A percentile compares a stretch with the other conserved stretches of the same genome.
Conservation (phyloP, 2,113 vertebrate genomes). For the Thymallus thymallus region DNA sequence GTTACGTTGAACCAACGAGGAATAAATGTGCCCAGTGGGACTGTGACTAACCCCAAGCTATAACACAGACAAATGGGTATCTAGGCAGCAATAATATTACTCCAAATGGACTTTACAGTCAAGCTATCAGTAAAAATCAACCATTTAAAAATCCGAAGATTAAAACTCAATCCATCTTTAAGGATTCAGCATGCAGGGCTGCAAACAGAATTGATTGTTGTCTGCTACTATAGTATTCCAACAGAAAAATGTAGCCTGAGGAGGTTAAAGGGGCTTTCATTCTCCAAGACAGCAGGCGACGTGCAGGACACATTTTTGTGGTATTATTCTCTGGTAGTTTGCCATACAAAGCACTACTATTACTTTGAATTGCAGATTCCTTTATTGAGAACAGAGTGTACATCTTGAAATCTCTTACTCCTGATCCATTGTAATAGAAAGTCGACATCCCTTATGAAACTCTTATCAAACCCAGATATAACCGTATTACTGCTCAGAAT, state of each 20-base stretch:
- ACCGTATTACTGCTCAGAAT: background rate
- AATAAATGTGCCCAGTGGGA: too few relatives aligned
- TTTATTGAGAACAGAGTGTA: slow-evolving; percentile 24
- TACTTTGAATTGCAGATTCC: slow-evolving; percentile 52
- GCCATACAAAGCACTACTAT: slow-evolving; percentile 28
- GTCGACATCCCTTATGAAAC: background rate
- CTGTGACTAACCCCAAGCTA: background rate
- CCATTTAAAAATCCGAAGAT: too few relatives aligned
- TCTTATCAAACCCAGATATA: slow-evolving; percentile 6
- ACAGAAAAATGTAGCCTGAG: background rate
- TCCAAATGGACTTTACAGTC: background rate
- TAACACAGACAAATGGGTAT: background rate
- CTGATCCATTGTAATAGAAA: slow-evolving; percentile 14
- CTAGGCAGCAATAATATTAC: background rate
- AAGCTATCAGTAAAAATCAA: background rate
- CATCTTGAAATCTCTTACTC: slow-evolving; percentile 15
- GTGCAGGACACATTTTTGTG: background rate
- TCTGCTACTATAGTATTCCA: background rate
- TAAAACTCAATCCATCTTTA: background rate
- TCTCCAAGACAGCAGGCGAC: slow-evolving; percentile 43
- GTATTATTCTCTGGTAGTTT: slow-evolving; percentile 30
- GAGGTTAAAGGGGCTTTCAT: slow-evolving; percentile 23
- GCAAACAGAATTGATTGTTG: background rate
- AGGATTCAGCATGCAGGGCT: background rate
- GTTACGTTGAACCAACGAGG: too few relatives aligned